A percentile compares a stretch with the other conserved stretches of the same genome.
Conservation (phyloP, 2,113 vertebrate species). For the Picathartes gymnocephalus region DNA sequence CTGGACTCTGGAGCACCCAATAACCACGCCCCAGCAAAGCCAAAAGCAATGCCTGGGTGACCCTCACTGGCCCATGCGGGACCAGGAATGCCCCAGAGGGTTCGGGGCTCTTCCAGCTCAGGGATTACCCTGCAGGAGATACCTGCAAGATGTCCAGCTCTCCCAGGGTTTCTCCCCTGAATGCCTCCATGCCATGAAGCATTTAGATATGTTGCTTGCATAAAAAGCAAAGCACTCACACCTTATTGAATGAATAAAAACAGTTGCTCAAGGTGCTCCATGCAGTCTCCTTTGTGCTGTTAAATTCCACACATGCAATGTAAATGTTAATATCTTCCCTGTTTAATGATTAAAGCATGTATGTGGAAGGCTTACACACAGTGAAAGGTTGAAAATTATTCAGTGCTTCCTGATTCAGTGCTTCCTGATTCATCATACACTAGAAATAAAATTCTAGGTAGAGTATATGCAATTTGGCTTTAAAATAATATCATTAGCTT, state of each 20-base stretch:
- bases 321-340: not conserved
- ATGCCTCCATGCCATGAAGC: not conserved
- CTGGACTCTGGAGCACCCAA: not conserved
- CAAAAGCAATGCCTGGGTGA: not conserved
- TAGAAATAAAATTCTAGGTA: not conserved
- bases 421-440: not conserved
- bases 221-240: not conserved
- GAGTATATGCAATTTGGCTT: not conserved
- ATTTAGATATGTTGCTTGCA: not conserved
- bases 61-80: not conserved
- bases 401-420: not conserved
- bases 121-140: not conserved
- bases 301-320: not conserved
- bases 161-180: not conserved
- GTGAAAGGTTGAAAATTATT: not conserved
- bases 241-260: not conserved
- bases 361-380: not conserved
- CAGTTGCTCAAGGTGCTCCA: not conserved
- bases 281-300: not conserved
- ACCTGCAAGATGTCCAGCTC: not conserved
- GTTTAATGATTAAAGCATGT: not conserved
- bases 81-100: accelerated
- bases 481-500: not conserved
- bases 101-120: accelerated
- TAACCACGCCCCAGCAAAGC: not conserved